Conservation (phyloP, 2,113 vertebrate species). For the Rhadina sibilatrix region DNA sequence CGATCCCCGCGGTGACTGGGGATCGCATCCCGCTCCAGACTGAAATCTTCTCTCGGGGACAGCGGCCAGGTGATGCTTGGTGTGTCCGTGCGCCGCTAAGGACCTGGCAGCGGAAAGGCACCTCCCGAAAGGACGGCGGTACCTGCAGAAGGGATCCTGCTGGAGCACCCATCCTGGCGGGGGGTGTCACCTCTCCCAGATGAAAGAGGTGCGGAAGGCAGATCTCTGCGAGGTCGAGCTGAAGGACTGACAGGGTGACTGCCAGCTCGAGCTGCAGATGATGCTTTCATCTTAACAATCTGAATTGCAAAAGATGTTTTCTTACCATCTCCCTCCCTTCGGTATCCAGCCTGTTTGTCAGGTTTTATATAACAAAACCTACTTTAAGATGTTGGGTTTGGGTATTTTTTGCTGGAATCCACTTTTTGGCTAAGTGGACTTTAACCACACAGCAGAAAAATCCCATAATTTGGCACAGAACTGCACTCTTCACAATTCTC, state of each 20-base stretch:
- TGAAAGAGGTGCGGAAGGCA: not conserved
- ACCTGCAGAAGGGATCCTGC: not conserved
- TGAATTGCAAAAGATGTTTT: constrained; percentile 45
- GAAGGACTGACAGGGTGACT: not conserved
- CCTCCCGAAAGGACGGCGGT: not conserved
- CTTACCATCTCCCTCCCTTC: not conserved
- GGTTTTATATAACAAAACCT: not conserved
- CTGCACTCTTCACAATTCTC: not conserved
- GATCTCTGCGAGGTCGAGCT: not conserved
- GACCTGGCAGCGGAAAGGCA: not conserved
- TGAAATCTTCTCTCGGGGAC: not conserved
- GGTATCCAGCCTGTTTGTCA: not conserved
- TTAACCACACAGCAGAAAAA: not conserved
- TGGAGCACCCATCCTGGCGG: not conserved
- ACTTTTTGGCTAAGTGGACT: not conserved
- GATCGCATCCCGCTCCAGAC: not conserved
- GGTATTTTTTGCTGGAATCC: not conserved
- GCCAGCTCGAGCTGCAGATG: not conserved
- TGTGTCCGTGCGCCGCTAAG: fast-evolving
- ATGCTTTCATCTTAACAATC: constrained; percentile 28
- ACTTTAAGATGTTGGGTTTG: not conserved
- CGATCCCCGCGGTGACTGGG: not conserved
- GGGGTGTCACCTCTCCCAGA: not conserved
- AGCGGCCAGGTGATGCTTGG: fast-evolving
- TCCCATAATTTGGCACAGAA: not conserved